Conservation (phyloP, 2,113 vertebrate species). For the Pristiophorus japonicus region DNA sequence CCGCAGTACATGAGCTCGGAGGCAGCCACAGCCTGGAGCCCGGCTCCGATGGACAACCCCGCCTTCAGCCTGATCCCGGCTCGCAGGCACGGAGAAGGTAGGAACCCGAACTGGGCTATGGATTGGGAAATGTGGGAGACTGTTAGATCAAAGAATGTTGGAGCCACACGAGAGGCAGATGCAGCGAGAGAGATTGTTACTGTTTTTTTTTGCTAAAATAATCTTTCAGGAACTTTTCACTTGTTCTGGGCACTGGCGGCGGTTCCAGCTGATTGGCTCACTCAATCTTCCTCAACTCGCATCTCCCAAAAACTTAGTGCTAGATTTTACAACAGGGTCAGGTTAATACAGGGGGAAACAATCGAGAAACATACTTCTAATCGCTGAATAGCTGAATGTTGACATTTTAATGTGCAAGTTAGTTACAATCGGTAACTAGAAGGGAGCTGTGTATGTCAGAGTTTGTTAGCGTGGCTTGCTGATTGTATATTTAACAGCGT, state of each 20-base stretch:
- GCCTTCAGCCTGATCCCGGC: slow-evolving; percentile 3
- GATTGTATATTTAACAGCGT: no score
- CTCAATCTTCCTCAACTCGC: not conserved
- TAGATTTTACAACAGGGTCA: not conserved
- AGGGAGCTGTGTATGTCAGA: not conserved
- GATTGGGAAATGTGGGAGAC: not conserved
- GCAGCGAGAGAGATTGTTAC: not conserved
- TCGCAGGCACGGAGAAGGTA: slow-evolving; percentile 35
- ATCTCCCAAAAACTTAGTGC: not conserved
- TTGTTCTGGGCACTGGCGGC: not conserved
- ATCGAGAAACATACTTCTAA: not conserved
- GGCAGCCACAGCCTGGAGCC: not conserved
- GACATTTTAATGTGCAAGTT: not conserved
- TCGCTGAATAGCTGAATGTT: not conserved
- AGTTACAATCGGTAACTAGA: not conserved
- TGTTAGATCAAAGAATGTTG: not conserved
- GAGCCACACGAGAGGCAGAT: not conserved
- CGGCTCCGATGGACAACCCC: slow-evolving; percentile 2
- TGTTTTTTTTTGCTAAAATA: not conserved
- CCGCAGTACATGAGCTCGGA: slow-evolving; percentile 34
- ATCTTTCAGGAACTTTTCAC: not conserved
- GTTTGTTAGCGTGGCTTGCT: no score
- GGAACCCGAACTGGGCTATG: not conserved
- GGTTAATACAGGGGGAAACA: not conserved
- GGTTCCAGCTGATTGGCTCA: no score